These are phyloP conservation scores for Ianthella basta DNA, from an alignment of 37 sponge, comb jelly and placozoan species.

Conservation along the genomic window DNA sequence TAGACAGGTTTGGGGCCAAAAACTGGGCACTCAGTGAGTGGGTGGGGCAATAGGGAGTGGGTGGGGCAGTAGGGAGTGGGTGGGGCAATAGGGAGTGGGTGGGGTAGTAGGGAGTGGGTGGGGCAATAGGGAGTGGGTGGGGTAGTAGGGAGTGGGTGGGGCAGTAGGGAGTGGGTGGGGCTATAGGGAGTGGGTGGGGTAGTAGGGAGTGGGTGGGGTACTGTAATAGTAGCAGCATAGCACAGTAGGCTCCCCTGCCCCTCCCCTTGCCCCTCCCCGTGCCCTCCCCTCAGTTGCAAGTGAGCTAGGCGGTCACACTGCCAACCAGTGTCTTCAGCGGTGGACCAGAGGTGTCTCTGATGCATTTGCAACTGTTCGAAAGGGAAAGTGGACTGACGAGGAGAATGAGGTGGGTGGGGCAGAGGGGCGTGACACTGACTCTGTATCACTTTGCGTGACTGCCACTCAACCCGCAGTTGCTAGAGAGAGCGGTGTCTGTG, in stretches of 20 bases:
- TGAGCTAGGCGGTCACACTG: constrained; percentile 20
- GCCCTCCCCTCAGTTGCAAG: constrained; percentile 11
- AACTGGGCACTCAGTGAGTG: constrained; percentile 33
- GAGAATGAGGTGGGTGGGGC: constrained; percentile 4
- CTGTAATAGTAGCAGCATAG: too few species aligned
- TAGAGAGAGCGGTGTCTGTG: neutral
- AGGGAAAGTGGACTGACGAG: constrained; percentile 7
- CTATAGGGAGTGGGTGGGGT: too few species aligned
- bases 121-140: too few species aligned
- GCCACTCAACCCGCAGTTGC: neutral
- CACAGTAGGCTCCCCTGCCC: too few species aligned
- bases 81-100: too few species aligned
- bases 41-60: neutral
- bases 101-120: too few species aligned
- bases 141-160: too few species aligned
- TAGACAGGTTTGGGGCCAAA: neutral
- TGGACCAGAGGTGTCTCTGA: constrained; percentile 13
- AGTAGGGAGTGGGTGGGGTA: too few species aligned
- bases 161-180: too few species aligned
- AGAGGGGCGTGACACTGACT: neutral
- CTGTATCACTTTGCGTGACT: neutral
- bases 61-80: too few species aligned
- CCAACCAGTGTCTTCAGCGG: constrained; percentile 28
- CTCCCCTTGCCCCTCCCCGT: too few species aligned
- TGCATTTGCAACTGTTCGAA: neutral